Conservation (phyloP, 2,797 vertebrate species). For the Malurus leucopterus region DNA sequence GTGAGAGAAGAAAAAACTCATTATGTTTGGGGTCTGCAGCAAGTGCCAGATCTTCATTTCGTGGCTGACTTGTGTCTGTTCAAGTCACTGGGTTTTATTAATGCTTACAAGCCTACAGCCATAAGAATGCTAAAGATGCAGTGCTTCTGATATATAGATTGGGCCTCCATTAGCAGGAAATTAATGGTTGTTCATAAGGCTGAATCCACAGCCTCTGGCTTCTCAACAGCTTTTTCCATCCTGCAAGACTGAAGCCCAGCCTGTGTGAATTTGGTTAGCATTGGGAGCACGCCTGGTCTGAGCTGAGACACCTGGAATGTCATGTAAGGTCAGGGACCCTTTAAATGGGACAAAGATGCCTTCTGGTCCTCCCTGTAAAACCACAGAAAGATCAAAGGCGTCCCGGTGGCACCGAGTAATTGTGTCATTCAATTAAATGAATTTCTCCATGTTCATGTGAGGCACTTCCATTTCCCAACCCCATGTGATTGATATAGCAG, state of each 20-base stretch:
- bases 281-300: not conserved
- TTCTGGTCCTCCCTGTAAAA: not conserved
- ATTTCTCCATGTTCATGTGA: not conserved
- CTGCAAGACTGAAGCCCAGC: not conserved
- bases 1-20: not conserved
- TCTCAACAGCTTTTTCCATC: constrained; percentile 6
- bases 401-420: not conserved
- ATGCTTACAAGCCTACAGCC: constrained; percentile 46
- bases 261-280: not conserved
- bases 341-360: not conserved
- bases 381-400: not conserved
- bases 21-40: not conserved
- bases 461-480: not conserved
- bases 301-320: not conserved
- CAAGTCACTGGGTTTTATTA: constrained; percentile 46
- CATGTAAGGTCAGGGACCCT: not conserved
- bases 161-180: constrained; percentile 48
- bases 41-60: not conserved
- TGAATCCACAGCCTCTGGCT: constrained; percentile 11
- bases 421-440: not conserved
- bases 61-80: constrained; percentile 12
- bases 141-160: constrained; percentile 35
- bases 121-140: constrained; percentile 33
- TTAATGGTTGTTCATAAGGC: constrained; percentile 11
- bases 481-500: not conserved